Evolutionary conservation across 2,797 vertebrate species (phyloP).

Genomic region (Gymnothorax javanicus): DNA sequence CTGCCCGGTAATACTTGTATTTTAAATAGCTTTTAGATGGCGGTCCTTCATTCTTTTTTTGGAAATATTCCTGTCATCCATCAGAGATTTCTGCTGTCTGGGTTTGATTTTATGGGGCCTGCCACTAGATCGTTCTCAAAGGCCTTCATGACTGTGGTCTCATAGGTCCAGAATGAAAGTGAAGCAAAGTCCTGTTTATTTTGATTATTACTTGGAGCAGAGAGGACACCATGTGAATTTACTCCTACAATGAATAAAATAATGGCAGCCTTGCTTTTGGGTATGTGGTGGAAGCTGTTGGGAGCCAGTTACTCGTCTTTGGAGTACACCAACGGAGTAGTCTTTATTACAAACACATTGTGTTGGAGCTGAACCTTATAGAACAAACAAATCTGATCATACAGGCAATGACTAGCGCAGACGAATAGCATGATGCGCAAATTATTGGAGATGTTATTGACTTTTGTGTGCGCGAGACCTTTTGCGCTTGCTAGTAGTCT

Average conservation of each 20-base stretch:
- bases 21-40: neutral
- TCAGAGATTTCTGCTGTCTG: too few species aligned
- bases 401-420: too few species aligned
- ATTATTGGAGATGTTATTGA: too few species aligned
- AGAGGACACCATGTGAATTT: neutral
- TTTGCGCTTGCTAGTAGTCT: too few species aligned
- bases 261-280: neutral
- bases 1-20: neutral
- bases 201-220: too few species aligned
- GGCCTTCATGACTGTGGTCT: neutral
- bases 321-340: neutral
- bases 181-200: neutral
- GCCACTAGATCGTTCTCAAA: neutral
- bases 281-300: neutral
- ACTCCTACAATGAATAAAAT: neutral
- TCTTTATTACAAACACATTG: too few species aligned
- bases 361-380: too few species aligned
- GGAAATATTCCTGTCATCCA: too few species aligned
- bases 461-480: too few species aligned
- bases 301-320: neutral
- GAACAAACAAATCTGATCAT: too few species aligned
- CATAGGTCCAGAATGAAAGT: neutral
- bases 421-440: too few species aligned
- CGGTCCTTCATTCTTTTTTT: too few species aligned
- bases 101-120: neutral